Conservation (phyloP, 2,797 vertebrate genomes). For the Falco peregrinus region DNA sequence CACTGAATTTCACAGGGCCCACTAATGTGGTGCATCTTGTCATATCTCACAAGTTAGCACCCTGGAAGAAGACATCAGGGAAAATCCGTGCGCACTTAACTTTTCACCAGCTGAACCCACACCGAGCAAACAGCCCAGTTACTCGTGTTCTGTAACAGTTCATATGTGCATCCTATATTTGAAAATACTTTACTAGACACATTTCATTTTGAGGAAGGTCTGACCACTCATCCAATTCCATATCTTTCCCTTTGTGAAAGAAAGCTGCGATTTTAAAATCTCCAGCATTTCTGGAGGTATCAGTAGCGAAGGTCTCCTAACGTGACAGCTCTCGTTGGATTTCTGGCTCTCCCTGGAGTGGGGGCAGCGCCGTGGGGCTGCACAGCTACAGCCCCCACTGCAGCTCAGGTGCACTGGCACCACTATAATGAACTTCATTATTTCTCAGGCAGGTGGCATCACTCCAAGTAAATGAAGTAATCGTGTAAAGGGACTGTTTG, state of each 20-base stretch:
- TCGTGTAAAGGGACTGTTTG: neutral
- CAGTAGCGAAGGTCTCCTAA: rapidly evolving
- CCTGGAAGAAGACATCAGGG: neutral
- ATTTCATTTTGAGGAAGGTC: neutral
- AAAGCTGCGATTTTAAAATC: neutral
- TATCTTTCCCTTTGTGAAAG: neutral
- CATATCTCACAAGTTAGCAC: neutral
- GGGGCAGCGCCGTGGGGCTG: neutral
- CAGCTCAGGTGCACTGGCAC: neutral
- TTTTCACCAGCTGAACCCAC: neutral
- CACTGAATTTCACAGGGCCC: neutral
- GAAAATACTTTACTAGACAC: neutral
- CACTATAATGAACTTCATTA: neutral
- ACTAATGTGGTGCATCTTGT: neutral
- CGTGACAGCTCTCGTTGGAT: rapidly evolving
- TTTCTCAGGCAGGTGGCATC: neutral
- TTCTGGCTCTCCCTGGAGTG: neutral
- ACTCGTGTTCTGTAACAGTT: neutral
- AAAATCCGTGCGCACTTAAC: neutral
- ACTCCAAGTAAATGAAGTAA: neutral
- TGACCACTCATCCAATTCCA: neutral
- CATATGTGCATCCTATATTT: neutral
- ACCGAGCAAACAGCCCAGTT: neutral
- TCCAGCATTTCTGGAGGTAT: neutral
- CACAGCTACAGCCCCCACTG: neutral